Base-by-base conservation (phyloP, 2,797 vertebrate species). In the Brachyalestes nurse region DNA sequence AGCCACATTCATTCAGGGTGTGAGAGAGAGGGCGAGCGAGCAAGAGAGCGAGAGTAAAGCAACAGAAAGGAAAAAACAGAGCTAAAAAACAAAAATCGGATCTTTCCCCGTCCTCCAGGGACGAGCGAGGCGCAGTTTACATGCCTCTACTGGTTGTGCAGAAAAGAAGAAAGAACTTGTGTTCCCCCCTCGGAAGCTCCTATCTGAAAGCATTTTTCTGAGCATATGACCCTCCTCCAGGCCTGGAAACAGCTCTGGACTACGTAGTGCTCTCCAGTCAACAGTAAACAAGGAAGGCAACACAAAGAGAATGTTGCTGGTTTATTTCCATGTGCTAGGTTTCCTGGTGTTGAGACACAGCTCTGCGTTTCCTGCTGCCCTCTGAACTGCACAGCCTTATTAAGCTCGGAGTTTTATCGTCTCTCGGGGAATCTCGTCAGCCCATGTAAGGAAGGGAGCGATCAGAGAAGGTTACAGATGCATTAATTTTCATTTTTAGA, bases 271-370 rank as follows among this genome's bases (percentile, higher is more conserved):
- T 57, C 40, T 23, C 42, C 65, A 77, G 76, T 67, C 82, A 81
- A 60, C 77, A 57, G 72, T 85, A 85, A 85, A 87, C 82, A 82
- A 71, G 75, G 66, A 80, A 84, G 72, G 79, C 45, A 57, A 71
- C 57, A 85, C 86, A 87, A 87, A 85, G 78, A 83, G 73, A 45
- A 49, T 47, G 82, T 79, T 81, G 83, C 76, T 60, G 75, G 74
- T 78, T 82, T 81, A 51, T 51, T 49, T 53, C 21, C 65, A 72
- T 82, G 55, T 71, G 70, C 72, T 84, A 34, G 60, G 60, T 75
- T 87, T 87, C 80, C 86, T 84, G 70, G 72, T 77, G 75, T 34
- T 14, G 67, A 62, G 38, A 25, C 53, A 45, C 17, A 60, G 49
- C 62, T 23, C 64, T 40, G 51, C 23, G 28, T 71, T 87, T 85